phyloP scores from a whole-genome alignment of 1,140 invertebrate species.

The Chelonus insularis region DNA sequence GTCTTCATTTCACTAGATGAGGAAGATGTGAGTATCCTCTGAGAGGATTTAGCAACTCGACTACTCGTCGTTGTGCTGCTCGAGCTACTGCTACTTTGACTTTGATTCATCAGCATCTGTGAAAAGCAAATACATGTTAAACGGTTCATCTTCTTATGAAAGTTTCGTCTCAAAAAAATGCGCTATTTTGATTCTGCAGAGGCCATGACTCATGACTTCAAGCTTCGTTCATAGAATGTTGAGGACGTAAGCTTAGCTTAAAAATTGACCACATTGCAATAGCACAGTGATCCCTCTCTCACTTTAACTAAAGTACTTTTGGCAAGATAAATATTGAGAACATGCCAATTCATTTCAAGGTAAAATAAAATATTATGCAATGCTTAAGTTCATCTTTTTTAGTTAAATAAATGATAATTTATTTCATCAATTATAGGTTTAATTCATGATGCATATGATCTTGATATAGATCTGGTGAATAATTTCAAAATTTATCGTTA shows the following conservation, averaged over 20 bases:
- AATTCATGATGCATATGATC: too few relatives aligned
- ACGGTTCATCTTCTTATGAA: too few relatives aligned
- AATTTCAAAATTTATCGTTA: too few relatives aligned
- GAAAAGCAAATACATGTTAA: not conserved
- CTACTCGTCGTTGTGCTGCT: slow-evolving; percentile 36
- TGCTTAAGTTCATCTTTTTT: too few relatives aligned
- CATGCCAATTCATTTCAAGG: slow-evolving; percentile 19
- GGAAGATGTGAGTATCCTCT: slow-evolving; percentile 54
- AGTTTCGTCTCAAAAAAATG: not conserved
- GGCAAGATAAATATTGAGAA: slow-evolving; percentile 6
- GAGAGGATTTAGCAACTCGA: slow-evolving; percentile 46
- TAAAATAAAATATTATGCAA: slow-evolving; percentile 14
- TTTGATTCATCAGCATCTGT: slow-evolving; percentile 48
- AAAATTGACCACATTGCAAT: not conserved
- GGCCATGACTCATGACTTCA: slow-evolving; percentile 17
- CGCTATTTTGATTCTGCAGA: slow-evolving; percentile 8
- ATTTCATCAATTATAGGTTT: too few relatives aligned
- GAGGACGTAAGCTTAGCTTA: not conserved
- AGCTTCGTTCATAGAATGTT: not conserved
- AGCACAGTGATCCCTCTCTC: not conserved
- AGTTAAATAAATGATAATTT: too few relatives aligned
- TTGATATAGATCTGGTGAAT: too few relatives aligned
- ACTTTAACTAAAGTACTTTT: not conserved
- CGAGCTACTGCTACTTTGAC: slow-evolving; percentile 41
- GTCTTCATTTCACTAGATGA: slow-evolving; percentile 59